A percentile compares a stretch with the other conserved stretches of the same genome.
Conservation (phyloP, 2,113 vertebrate genomes). For the Cyanoderma ruficeps region DNA sequence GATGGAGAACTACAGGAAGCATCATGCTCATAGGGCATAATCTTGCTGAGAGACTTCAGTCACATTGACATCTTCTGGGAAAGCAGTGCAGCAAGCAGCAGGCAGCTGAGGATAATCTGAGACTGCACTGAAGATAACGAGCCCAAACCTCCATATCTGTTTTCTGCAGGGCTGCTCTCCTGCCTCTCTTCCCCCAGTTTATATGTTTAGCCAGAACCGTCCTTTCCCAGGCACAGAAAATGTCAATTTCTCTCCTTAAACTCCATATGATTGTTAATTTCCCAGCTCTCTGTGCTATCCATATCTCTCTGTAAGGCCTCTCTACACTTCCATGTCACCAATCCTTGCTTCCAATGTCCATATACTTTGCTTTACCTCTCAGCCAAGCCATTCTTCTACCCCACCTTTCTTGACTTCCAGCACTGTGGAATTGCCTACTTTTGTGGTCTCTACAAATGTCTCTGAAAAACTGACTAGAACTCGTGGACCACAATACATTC, state of each 20-base stretch:
- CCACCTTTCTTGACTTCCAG: background rate
- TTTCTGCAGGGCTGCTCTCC: background rate
- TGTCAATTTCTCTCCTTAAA: background rate
- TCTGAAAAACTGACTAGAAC: background rate
- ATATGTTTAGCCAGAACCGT: background rate
- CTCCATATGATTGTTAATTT: background rate
- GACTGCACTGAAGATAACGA: background rate
- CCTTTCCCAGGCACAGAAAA: background rate
- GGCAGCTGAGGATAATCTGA: background rate
- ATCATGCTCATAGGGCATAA: background rate
- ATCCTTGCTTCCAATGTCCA: background rate
- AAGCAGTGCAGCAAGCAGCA: background rate
- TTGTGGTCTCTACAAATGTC: background rate
- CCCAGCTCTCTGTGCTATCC: background rate
- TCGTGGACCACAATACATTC: background rate
- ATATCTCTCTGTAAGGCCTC: background rate
- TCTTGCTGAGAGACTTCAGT: background rate
- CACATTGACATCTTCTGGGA: background rate
- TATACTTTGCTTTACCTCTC: background rate
- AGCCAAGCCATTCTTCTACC: accelerated
- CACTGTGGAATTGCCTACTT: background rate
- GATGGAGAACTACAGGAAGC: background rate
- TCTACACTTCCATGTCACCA: background rate
- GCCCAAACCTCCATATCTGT: background rate
- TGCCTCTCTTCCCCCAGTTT: background rate